Base-by-base conservation (phyloP, 2,113 vertebrate genomes). In the Hiodon alosoides region DNA sequence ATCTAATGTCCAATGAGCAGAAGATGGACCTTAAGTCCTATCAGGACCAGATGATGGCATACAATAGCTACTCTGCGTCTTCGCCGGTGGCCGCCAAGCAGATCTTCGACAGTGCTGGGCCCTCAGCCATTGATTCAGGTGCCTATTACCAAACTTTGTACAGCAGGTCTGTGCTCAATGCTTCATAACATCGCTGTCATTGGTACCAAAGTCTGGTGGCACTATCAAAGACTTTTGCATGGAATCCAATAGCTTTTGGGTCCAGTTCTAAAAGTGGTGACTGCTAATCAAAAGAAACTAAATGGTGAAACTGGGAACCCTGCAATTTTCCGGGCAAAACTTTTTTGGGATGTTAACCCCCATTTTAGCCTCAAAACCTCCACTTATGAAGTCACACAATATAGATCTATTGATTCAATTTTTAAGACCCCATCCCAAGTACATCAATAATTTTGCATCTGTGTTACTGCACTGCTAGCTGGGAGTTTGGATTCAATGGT, bases 1-100 rank as follows among this genome's bases (percentile, higher is more conserved):
- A 95, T 80, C 88, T 95, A 82, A 93, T 96, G 94, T 95, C 91
- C 80, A 92, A 93, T 0, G 94, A 95, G 86, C 94, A 95, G 90
- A 93, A 93, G 86, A 90, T 93, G 84, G 92, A 94, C 85, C 87
- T 93, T 60, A 94, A 94, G 85, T 89, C 88, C 78, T 93, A 93
- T 76, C 91, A 93, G 84, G 93, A 94, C 79, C 92, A 93, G 82
- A 83, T 92, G 71, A 90, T 92, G 90, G 90, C 89, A 47, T 94
- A 93, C 83, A 91, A 90, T 67, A 80, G 86, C 79, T 93, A 90
- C 75, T 0, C 87, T 48, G 67, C 85, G n/a, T 74, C 85, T 50
- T 90, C 91, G 4, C 85, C 89, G 0, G 79, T 91, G 66, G 86
- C 84, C 6, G 51, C 89, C 81, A 94, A 94, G 79, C 90, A 90